Evolutionary conservation across 2,797 vertebrate species (phyloP).

Genomic region (Dendrocincla tyrannina): DNA sequence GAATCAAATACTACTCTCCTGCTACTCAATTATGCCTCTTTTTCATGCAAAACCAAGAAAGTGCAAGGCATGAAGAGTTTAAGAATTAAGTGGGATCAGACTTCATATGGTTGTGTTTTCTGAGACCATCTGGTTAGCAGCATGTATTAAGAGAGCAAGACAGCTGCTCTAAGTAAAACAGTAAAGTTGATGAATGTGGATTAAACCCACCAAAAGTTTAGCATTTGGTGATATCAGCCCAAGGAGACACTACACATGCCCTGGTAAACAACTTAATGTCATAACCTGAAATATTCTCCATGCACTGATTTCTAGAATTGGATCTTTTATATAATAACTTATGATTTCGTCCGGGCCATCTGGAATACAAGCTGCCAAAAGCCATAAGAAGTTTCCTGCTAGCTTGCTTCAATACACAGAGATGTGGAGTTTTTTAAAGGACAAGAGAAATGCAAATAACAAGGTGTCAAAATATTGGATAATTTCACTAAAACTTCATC

Average conservation of each 20-base stretch:
- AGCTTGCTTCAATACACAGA: neutral
- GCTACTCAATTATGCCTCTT: neutral
- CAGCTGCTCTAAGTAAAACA: neutral
- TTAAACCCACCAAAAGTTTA: conserved; percentile 25
- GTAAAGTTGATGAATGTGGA: neutral
- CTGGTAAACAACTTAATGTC: conserved; percentile 22
- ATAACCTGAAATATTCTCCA: conserved; percentile 37
- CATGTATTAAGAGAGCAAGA: neutral
- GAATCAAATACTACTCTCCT: neutral
- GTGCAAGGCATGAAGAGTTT: neutral
- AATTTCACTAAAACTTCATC: conserved; percentile 8
- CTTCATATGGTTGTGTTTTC: conserved; percentile 31
- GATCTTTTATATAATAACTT: conserved; percentile 23
- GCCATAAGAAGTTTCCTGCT: neutral
- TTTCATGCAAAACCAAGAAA: neutral
- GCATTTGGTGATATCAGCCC: neutral
- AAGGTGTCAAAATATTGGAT: conserved; percentile 29
- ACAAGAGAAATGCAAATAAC: conserved; percentile 8
- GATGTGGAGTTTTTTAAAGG: neutral
- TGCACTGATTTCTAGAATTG: neutral
- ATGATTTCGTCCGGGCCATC: conserved; percentile 25
- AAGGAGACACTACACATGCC: neutral
- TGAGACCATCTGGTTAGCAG: conserved; percentile 48
- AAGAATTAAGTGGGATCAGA: conserved; percentile 24
- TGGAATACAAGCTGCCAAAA: conserved; percentile 52